These are phyloP conservation scores for Ptychodera flava DNA, from an alignment of 35 echinoderm and acorn worm species.

Conservation along the genomic window DNA sequence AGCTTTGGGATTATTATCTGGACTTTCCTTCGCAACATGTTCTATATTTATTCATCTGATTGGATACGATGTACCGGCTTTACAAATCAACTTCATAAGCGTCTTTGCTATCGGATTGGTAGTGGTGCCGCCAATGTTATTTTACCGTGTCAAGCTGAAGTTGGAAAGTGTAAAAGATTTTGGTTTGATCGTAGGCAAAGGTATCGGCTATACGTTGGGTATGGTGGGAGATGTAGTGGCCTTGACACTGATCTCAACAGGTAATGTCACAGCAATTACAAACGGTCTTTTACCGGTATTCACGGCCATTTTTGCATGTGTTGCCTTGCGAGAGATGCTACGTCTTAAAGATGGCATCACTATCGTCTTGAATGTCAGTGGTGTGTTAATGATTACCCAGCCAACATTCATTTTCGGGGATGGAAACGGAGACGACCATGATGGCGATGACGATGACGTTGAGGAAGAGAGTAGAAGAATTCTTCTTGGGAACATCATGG, in stretches of 20 bases:
- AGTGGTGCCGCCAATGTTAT: not conserved
- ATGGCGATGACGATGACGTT: not conserved
- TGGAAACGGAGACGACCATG: not conserved
- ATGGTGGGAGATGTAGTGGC: not conserved
- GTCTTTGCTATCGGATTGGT: not conserved
- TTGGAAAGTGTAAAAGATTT: not conserved
- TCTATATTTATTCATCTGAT: not conserved
- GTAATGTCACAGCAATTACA: not conserved
- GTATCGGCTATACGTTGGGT: not conserved
- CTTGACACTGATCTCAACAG: not conserved
- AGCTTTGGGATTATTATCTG: not conserved
- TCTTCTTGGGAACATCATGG: not conserved
- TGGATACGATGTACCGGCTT: not conserved
- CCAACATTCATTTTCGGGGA: not conserved
- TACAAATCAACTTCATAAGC: not conserved
- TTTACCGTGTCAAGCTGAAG: not conserved
- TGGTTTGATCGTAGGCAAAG: not conserved
- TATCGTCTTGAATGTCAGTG: not conserved
- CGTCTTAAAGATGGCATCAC: not conserved
- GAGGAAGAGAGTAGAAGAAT: not conserved
- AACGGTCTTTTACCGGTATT: not conserved
- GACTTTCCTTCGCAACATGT: not conserved
- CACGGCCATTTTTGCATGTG: not conserved
- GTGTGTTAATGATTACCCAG: not conserved
- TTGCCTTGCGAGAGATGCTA: not conserved